phyloP scores from a whole-genome alignment of 2,797 vertebrate genomes.

The Sebastiscus tertius region DNA sequence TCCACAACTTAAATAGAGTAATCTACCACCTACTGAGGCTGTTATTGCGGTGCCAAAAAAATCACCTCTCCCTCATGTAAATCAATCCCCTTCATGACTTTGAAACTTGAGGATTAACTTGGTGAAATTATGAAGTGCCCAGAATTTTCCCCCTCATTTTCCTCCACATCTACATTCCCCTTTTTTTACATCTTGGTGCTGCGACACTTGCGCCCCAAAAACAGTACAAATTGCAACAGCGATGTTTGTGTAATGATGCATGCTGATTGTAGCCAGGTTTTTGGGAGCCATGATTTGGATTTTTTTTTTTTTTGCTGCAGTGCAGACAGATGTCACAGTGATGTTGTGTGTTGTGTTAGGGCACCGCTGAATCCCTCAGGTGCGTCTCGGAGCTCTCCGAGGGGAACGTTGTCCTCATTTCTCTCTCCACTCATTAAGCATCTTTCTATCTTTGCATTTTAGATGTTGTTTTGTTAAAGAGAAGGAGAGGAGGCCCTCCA shows the following conservation, averaged over 20 bases:
- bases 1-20: constrained; percentile 40
- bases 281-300: neutral
- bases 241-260: constrained; percentile 15
- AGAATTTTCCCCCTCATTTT: neutral
- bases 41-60: constrained; percentile 16
- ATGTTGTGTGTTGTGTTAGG: constrained; percentile 41
- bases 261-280: constrained; percentile 4
- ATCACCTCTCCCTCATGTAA: constrained; percentile 21
- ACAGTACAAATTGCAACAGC: neutral
- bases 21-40: constrained; percentile 40
- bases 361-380: constrained; percentile 49
- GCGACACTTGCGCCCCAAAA: neutral
- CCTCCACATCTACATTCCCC: neutral
- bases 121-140: neutral
- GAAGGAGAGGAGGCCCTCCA: neutral
- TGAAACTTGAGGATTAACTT: constrained; percentile 26
- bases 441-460: constrained; percentile 26
- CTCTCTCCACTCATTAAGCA: constrained; percentile 40
- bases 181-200: neutral
- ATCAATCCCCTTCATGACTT: constrained; percentile 28
- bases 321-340: constrained; percentile 49
- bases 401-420: constrained; percentile 62
- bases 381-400: constrained; percentile 29
- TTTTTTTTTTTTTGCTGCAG: constrained; percentile 20
- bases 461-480: constrained; percentile 3